Conservation (phyloP, 2,888 invertebrate genomes). For the Thysanoteuthis rhombus region DNA sequence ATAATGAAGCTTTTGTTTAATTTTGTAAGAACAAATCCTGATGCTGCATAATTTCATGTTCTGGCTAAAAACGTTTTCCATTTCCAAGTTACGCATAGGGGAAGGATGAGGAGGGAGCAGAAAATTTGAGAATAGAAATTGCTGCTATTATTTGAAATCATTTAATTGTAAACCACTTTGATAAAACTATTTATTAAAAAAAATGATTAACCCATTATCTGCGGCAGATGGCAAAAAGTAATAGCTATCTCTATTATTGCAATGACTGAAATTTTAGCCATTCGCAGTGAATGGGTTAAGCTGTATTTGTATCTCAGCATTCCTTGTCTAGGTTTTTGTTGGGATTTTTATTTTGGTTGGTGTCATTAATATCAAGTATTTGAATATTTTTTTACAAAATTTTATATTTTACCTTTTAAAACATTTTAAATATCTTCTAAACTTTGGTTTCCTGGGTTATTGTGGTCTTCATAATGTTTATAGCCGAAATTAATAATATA, state of each 20-base stretch:
- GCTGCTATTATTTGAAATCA: background rate
- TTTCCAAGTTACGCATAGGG: background rate
- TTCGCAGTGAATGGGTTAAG: too few relatives aligned
- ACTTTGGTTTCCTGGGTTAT: background rate
- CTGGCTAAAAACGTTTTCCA: background rate
- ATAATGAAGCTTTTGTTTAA: background rate
- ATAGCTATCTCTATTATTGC: too few relatives aligned
- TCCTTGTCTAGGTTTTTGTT: background rate
- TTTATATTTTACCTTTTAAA: background rate
- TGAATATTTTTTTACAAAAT: conserved; percentile 12
- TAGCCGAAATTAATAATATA: background rate
- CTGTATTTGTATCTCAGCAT: background rate
- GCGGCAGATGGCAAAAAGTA: too few relatives aligned
- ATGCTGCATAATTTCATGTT: background rate
- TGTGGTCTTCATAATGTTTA: conserved; percentile 1
- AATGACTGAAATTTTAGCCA: too few relatives aligned
- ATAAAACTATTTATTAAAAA: too few relatives aligned
- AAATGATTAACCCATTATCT: too few relatives aligned
- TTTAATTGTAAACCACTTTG: background rate
- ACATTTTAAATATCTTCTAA: background rate
- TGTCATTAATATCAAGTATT: background rate
- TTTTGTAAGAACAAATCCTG: background rate
- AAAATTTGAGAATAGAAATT: background rate
- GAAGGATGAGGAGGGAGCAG: background rate
- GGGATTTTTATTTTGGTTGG: background rate